Evolutionary conservation across 2,888 invertebrate genomes (phyloP), one percentile per base, ranked within the genome.

Genomic region (Brachynemurus nebulosus): DNA sequence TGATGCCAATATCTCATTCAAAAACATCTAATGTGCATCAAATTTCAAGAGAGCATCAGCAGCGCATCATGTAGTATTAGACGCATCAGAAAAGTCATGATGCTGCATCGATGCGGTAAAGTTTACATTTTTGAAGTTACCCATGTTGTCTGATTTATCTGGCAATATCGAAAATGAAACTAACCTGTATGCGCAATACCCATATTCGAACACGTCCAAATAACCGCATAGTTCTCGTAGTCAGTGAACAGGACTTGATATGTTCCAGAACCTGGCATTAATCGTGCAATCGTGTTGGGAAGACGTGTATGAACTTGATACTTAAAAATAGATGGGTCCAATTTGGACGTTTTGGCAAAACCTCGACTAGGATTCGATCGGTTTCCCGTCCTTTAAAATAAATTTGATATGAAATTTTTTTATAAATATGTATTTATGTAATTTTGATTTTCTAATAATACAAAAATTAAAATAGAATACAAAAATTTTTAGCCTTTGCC

Each of bases 211-310:
- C 84, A 84, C 3, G 81, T 80, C 77, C 81, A 84, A 39, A 84
- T 57, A 48, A 84, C 69, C 27, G 81, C 81, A 62, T 76, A 82
- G 55, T 72, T 72, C 1, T 71, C 69, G 61, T 83, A 84, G 62
- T 84, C 83, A 0, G 83, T 81, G 56, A 76, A 74, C 18, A 84
- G 68, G 37, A 84, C 68, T 62, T 74, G 74, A 65, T 84, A 84
- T 50, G 72, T 72, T 1, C 83, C 83, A 7, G 80, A 76, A 37
- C 81, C 82, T 7, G 83, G 83, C 53, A 83, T 61, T 54, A 80
- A 65, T 27, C 78, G 69, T 7, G 78, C 75, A 44, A 84, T 64
- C 16, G 76, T 62, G 55, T 74, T 74, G 14, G 84, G 83, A 57
- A 82, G 67, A 9, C 72, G 69, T 40, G 54, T 57, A 47, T 69